phyloP scores from a whole-genome alignment of 92 coral and sea anemone species.

The Palythoa grandis region DNA sequence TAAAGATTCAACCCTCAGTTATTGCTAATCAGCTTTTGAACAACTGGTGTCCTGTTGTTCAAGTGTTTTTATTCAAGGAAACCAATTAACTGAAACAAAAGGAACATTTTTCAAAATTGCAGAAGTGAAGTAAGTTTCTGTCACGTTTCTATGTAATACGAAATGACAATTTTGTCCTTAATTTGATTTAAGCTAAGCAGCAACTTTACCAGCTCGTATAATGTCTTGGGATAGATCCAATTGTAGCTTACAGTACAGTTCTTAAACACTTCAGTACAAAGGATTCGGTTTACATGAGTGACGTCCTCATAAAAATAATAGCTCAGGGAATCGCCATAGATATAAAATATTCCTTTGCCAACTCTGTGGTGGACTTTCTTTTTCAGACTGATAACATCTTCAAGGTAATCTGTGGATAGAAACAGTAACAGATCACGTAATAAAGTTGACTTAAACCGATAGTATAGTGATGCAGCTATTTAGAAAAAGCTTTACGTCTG shows the following conservation, averaged over 20 bases:
- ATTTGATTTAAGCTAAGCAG: background rate
- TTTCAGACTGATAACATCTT: conserved; percentile 15
- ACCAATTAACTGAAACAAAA: no score
- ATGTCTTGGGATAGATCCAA: conserved; percentile 93
- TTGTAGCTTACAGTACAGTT: conserved; percentile 76
- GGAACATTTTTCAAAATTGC: no score
- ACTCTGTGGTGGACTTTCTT: conserved; percentile 55
- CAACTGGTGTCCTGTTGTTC: no score
- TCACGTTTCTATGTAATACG: no score
- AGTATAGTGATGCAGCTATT: background rate
- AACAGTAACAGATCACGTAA: background rate
- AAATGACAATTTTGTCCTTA: background rate
- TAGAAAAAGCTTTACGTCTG: background rate
- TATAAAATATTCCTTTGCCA: conserved; percentile 78
- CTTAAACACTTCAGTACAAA: conserved; percentile 67
- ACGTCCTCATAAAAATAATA: conserved; percentile 80
- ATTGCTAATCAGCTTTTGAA: no score
- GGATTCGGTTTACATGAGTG: conserved; percentile 36
- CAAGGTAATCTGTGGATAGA: background rate
- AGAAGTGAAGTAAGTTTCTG: no score
- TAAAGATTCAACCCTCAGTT: no score
- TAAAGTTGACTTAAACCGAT: background rate
- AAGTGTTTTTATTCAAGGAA: no score
- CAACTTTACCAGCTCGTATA: conserved; percentile 49
- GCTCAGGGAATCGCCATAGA: conserved; percentile 89